Percentiles rank a stretch among this genome's conserved stretches.
Conservation (phyloP, 2,888 invertebrate species). For the Lordiphosa andalusiaca region DNA sequence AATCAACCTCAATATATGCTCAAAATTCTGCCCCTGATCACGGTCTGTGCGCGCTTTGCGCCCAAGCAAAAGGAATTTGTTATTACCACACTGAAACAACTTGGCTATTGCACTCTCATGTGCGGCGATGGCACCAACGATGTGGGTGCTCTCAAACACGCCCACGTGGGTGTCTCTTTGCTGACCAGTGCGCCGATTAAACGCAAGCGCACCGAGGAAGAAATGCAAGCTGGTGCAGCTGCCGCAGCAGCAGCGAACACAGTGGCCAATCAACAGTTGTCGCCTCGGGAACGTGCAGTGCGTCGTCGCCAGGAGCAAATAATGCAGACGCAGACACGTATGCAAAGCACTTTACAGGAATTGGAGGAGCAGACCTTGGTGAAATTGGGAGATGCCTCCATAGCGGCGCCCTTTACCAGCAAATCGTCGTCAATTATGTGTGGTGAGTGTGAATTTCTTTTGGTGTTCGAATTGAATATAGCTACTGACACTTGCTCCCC, state of each 20-base stretch:
- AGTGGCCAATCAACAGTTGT: slow-evolving; percentile 64
- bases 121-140: slow-evolving; percentile 99
- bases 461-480: background rate
- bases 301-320: slow-evolving; percentile 77
- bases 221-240: slow-evolving; percentile 44
- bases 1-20: slow-evolving; percentile 84
- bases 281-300: slow-evolving; percentile 76
- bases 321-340: slow-evolving; percentile 72
- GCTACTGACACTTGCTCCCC: slow-evolving; percentile 58
- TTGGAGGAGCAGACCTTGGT: slow-evolving; percentile 94
- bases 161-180: slow-evolving; percentile 97
- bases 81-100: slow-evolving; percentile 91
- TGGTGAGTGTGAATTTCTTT: slow-evolving; percentile 84
- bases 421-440: slow-evolving; percentile 97
- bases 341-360: slow-evolving; percentile 86
- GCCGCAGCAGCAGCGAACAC: slow-evolving; percentile 42
- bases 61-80: slow-evolving; percentile 99
- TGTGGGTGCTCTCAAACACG: slow-evolving; percentile 99
- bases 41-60: slow-evolving; percentile 97
- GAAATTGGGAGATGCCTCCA: slow-evolving; percentile 98
- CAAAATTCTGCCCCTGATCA: slow-evolving; percentile 90
- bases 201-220: slow-evolving; percentile 58
- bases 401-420: slow-evolving; percentile 99
- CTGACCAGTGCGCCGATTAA: slow-evolving; percentile 89
- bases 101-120: slow-evolving; percentile 96